These are phyloP conservation scores for Oscheius sp. DNA, from an alignment of 2,888 invertebrate species.

Conservation along the genomic window DNA sequence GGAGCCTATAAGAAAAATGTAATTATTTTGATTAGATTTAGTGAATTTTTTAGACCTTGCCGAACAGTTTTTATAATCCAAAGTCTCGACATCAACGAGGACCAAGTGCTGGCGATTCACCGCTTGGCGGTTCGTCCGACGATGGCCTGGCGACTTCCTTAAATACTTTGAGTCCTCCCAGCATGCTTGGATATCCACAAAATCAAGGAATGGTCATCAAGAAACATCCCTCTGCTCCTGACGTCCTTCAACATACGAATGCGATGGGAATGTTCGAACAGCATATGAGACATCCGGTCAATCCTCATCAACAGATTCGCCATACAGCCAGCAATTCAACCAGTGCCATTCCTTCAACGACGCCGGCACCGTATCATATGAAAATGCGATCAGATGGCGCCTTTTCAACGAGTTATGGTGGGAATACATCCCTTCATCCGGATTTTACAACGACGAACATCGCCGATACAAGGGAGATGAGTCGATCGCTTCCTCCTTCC, in stretches of 20 bases:
- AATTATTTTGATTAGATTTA: not conserved
- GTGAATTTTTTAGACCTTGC: not conserved
- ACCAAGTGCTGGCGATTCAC: slow-evolving; percentile 51
- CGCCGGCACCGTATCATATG: no score
- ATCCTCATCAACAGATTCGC: not conserved
- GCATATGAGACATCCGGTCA: not conserved
- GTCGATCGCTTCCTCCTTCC: not conserved
- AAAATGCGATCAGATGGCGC: not conserved
- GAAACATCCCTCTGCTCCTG: not conserved
- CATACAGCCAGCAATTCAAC: slow-evolving; percentile 6
- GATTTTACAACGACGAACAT: not conserved
- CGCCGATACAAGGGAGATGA: not conserved
- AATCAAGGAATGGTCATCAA: not conserved
- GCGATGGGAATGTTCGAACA: not conserved
- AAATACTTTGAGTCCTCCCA: slow-evolving; percentile 22
- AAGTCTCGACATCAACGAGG: slow-evolving; percentile 32
- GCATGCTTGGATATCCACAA: not conserved
- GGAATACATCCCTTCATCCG: slow-evolving; percentile 11
- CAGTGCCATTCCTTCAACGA: slow-evolving; percentile 6
- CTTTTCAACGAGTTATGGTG: slow-evolving; percentile 4
- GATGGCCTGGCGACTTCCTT: slow-evolving; percentile 15
- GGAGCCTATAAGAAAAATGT: not conserved
- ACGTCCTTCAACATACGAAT: not conserved
- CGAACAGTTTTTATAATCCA: slow-evolving; percentile 24
- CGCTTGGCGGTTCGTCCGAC: slow-evolving; percentile 34